Base-by-base conservation (phyloP, 2,888 invertebrate species). In the Cyclophora albipunctata region DNA sequence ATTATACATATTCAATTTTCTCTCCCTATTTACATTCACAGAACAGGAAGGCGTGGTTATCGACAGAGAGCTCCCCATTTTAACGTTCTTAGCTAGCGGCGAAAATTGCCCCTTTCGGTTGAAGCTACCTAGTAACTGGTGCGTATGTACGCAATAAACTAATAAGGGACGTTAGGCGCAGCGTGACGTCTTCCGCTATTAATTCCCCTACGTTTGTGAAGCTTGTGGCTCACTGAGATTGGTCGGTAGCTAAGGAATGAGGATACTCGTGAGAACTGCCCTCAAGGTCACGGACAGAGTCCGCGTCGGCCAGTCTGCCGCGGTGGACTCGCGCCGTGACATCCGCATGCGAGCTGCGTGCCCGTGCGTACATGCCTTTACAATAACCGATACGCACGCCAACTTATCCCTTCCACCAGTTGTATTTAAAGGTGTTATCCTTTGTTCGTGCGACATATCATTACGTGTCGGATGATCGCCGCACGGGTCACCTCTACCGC, bases 361-460 rank as follows among this genome's bases (percentile, higher is more conserved):
- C 64, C 57, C 66, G 76, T 78, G 75, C 79, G 66, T 69, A 63
- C 61, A 73, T 72, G 70, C 73, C 76, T 75, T 78, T 74, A 76
- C 69, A 62, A 66, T 69, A 59, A 57, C 59, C 62, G 60, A 63
- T 66, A 72, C 68, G 64, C 78, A 81, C 64, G 71, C 78, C 64
- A 84, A 78, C 75, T 73, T 82, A 82, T 81, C 79, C 83, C 78
- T 84, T 83, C 79, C 65, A 69, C 71, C 66, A 69, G 75, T 81
- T 77, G 81, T 80, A 78, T 83, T 84, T 81, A 82, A 80, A 81
- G 73, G 73, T 78, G 76, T 84, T 82, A 85, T 85, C 78, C 84
- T 83, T 81, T 85, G 81, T 83, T 75, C 68, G 71, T 67, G 71
- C 67, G 64, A 62, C 70, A 67, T 76, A 81, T 81, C 81, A 79